phyloP scores from a whole-genome alignment of 2,113 vertebrate species.

The Neomonachus schauinslandi region DNA sequence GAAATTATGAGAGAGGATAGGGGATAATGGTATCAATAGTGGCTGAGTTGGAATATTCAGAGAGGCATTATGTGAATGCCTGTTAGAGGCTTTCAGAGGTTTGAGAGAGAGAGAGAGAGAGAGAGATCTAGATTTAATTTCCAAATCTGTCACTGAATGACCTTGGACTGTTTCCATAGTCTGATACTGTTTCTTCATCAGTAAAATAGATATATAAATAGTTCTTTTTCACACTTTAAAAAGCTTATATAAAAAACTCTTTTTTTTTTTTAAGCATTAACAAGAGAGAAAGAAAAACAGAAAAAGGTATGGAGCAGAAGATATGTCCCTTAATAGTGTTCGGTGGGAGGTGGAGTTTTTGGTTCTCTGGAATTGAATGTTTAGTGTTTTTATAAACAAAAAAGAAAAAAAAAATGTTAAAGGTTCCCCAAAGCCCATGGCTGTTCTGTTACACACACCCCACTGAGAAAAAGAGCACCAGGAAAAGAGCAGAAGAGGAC shows the following conservation, averaged over 20 bases:
- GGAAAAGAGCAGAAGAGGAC: conserved; percentile 45
- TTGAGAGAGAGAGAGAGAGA: not conserved
- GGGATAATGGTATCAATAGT: not conserved
- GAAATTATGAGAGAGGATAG: not conserved
- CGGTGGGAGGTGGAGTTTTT: conserved; percentile 82
- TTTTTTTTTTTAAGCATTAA: conserved; percentile 89
- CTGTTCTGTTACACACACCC: conserved; percentile 73
- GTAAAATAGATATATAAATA: not conserved
- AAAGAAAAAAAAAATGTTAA: conserved; percentile 57
- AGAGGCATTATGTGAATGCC: not conserved
- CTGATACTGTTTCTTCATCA: conserved; percentile 43
- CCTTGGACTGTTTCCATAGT: conserved; percentile 22
- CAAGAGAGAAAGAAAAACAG: conserved; percentile 85
- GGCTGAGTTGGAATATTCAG: not conserved
- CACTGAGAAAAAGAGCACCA: conserved; percentile 74
- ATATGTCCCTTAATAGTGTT: conserved; percentile 77
- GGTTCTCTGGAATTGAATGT: conserved; percentile 87
- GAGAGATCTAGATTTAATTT: conserved; percentile 40
- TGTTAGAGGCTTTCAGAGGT: not conserved
- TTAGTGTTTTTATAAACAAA: conserved; percentile 87
- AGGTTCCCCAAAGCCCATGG: conserved; percentile 80
- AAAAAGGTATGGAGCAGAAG: conserved; percentile 71
- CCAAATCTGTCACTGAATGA: conserved; percentile 30
- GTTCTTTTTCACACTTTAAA: conserved; percentile 85
- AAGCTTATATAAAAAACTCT: conserved; percentile 91